Conservation (phyloP, 2,797 vertebrate genomes). For the Phoxinus dragarum region DNA sequence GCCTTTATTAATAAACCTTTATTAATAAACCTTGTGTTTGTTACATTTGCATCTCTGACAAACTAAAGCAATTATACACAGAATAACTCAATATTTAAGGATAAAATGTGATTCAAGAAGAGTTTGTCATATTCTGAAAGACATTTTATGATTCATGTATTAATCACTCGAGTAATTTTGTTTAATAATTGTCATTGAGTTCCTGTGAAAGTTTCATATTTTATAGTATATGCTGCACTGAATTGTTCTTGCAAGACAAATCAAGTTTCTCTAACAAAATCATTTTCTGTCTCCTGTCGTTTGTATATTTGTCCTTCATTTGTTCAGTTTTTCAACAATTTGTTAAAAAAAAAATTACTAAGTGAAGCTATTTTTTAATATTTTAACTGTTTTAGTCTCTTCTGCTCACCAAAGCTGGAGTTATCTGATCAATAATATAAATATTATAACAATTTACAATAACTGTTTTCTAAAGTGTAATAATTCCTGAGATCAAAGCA, state of each 20-base stretch:
- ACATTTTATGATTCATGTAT: no score
- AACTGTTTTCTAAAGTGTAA: no score
- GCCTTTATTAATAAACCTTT: no score
- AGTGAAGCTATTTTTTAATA: not conserved
- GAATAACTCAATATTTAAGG: not conserved
- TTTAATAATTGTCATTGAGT: no score
- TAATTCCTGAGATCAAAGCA: no score
- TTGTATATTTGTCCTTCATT: not conserved
- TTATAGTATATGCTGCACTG: not conserved
- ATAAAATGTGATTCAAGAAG: not conserved
- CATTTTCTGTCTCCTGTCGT: not conserved
- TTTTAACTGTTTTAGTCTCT: not conserved
- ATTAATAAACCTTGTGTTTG: not conserved
- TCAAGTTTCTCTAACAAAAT: conserved; percentile 2
- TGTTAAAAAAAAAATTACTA: no score
- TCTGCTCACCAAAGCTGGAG: not conserved
- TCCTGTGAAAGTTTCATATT: not conserved
- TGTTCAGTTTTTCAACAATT: not conserved
- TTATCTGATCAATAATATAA: no score
- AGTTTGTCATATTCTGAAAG: not conserved
- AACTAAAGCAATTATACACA: not conserved
- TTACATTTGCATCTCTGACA: conserved; percentile 1
- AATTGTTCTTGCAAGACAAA: not conserved
- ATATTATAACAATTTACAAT: no score
- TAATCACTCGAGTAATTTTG: not conserved